Percentiles rank a stretch among this genome's conserved stretches.
Conservation (phyloP, 2,113 vertebrate genomes). For the Corythoichthys haematopterus region DNA sequence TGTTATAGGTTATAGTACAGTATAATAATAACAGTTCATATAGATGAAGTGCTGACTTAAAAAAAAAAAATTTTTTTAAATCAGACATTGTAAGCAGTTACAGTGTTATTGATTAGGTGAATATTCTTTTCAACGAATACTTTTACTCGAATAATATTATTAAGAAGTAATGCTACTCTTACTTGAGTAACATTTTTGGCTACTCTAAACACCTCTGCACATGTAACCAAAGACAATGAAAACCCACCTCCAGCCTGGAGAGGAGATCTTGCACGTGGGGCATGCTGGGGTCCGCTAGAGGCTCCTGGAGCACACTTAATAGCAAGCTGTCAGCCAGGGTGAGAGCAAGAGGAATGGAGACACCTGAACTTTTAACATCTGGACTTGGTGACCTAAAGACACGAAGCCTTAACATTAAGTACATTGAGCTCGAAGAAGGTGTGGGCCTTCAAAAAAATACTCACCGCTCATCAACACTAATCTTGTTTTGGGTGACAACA, state of each 20-base stretch:
- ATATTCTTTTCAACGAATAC: too few relatives aligned
- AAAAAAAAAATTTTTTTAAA: too few relatives aligned
- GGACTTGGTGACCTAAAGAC: constrained; percentile 28
- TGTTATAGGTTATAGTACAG: too few relatives aligned
- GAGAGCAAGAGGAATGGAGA: not conserved
- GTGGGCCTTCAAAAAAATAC: not conserved
- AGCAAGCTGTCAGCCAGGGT: constrained; percentile 61
- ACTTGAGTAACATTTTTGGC: too few relatives aligned
- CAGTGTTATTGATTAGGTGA: too few relatives aligned
- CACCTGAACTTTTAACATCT: not conserved
- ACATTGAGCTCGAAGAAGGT: not conserved
- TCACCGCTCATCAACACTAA: not conserved
- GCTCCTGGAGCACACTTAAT: constrained; percentile 67
- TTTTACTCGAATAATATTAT: too few relatives aligned
- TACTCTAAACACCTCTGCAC: too few relatives aligned
- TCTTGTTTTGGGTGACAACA: not conserved
- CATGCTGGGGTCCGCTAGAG: constrained; percentile 45
- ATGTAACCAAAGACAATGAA: not conserved
- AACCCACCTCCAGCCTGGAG: constrained; percentile 60
- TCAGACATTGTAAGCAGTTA: too few relatives aligned
- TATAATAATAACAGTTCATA: too few relatives aligned
- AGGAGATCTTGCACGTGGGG: constrained; percentile 53
- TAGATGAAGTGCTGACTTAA: too few relatives aligned
- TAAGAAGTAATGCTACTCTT: too few relatives aligned
- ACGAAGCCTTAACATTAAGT: not conserved